A percentile compares a stretch with the other conserved stretches of the same genome.
phyloP scores from a whole-genome alignment of 2,888 invertebrate species.

The Mermis nigrescens region DNA sequence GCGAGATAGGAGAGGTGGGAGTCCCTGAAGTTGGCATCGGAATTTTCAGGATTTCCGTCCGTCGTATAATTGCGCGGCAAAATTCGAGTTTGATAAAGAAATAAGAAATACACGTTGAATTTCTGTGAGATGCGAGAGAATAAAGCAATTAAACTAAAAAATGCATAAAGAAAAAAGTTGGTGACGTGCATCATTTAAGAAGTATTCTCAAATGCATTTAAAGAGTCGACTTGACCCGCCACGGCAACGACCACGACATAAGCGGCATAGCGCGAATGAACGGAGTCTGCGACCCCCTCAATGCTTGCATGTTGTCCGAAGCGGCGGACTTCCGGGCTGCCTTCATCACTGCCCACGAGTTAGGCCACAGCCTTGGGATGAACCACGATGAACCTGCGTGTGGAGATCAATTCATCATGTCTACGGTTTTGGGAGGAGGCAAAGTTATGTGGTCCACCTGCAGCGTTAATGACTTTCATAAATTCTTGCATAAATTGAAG shows the following conservation, averaged over 20 bases:
- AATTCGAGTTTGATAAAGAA: no score
- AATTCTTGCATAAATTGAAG: constrained; percentile 22
- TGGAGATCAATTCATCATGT: constrained; percentile 28
- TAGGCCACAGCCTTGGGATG: constrained; percentile 28
- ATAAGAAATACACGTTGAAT: no score
- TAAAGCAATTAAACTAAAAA: no score
- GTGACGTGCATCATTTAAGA: not conserved
- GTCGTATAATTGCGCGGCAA: no score
- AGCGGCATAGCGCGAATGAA: constrained; percentile 29
- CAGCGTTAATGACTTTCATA: not conserved
- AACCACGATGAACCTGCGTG: constrained; percentile 30
- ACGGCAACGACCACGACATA: not conserved
- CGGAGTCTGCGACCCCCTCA: constrained; percentile 30
- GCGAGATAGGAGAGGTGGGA: no score
- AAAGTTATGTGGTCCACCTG: constrained; percentile 22
- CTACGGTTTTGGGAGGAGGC: constrained; percentile 28
- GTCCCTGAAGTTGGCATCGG: no score
- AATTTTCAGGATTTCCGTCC: no score
- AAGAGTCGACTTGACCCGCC: not conserved
- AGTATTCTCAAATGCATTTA: not conserved
- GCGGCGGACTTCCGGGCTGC: constrained; percentile 31
- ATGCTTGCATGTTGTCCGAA: constrained; percentile 25
- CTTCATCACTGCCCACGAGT: constrained; percentile 22
- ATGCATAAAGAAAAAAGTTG: not conserved
- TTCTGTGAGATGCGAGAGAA: no score